Evolutionary conservation across 2,888 invertebrate species (phyloP).

Genomic region (Drosophila hawaiiensis): DNA sequence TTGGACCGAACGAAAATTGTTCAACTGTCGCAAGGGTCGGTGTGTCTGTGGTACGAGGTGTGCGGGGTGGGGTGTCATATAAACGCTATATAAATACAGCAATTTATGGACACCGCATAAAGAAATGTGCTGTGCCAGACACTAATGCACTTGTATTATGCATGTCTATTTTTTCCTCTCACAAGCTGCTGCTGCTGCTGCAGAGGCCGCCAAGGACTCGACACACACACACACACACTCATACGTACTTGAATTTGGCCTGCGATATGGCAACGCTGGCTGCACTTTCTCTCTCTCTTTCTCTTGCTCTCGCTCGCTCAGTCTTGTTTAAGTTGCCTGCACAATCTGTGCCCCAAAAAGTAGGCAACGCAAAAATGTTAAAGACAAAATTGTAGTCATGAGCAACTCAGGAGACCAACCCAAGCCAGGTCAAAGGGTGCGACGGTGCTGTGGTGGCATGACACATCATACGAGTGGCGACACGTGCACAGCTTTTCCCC

Average conservation of each 20-base stretch:
- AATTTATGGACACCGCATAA: constrained; percentile 76
- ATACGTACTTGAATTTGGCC: constrained; percentile 10
- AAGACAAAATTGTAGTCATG: constrained; percentile 28
- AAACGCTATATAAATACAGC: constrained; percentile 77
- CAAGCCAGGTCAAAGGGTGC: constrained; percentile 4
- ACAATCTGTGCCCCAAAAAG: constrained; percentile 39
- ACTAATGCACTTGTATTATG: constrained; percentile 77
- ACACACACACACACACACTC: constrained; percentile 4
- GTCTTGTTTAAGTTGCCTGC: constrained; percentile 22
- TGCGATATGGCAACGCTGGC: constrained; percentile 28
- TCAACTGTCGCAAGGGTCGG: constrained; percentile 52
- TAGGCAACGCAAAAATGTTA: constrained; percentile 47
- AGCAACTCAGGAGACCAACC: constrained; percentile 9
- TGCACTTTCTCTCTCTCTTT: constrained; percentile 27
- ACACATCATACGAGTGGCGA: constrained; percentile 10
- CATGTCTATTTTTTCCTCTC: constrained; percentile 48
- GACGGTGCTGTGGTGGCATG: neutral
- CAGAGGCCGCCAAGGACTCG: constrained; percentile 27
- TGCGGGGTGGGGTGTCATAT: constrained; percentile 33
- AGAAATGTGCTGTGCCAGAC: constrained; percentile 73
- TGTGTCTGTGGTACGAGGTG: neutral
- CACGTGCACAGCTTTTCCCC: constrained; percentile 23
- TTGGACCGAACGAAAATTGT: constrained; percentile 44
- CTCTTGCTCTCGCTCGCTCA: constrained; percentile 11
- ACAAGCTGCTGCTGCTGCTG: constrained; percentile 21